A percentile compares a stretch with the other conserved stretches of the same genome.
phyloP scores from a whole-genome alignment of 2,113 vertebrate genomes.

The Microtus ochrogaster region DNA sequence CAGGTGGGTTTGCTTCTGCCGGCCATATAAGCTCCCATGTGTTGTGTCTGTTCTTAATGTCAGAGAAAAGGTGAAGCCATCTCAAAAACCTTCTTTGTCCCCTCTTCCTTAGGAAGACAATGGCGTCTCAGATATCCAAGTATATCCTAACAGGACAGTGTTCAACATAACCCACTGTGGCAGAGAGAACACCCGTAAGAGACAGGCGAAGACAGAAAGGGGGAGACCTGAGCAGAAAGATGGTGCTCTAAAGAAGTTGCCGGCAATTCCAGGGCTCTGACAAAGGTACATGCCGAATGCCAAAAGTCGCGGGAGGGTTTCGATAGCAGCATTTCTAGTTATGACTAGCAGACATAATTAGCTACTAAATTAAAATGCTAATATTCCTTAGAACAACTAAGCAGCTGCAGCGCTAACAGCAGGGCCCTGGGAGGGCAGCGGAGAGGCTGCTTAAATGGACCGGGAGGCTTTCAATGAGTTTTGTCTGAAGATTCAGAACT shows the following conservation, averaged over 20 bases:
- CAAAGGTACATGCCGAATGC: constrained; percentile 71
- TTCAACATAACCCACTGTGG: fast-evolving
- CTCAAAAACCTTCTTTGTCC: neutral
- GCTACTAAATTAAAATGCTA: constrained; percentile 90
- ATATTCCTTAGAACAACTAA: constrained; percentile 90
- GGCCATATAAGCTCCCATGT: fast-evolving
- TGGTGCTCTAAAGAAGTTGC: constrained; percentile 62
- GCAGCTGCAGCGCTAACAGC: constrained; percentile 83
- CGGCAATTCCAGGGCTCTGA: constrained; percentile 10
- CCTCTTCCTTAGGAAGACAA: neutral
- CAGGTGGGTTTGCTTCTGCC: fast-evolving
- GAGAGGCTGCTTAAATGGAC: constrained; percentile 83
- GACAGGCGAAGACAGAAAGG: neutral
- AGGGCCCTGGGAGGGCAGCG: constrained; percentile 84
- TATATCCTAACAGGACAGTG: neutral
- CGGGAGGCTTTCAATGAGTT: constrained; percentile 79
- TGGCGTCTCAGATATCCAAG: neutral
- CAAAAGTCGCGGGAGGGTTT: constrained; percentile 80
- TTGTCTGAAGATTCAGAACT: constrained; percentile 69
- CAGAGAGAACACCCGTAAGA: constrained; percentile 10
- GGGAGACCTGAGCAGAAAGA: neutral
- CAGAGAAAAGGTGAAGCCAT: neutral
- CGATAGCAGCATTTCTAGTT: constrained; percentile 86
- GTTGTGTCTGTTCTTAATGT: neutral
- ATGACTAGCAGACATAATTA: constrained; percentile 89